phyloP scores from a whole-genome alignment of 2,888 invertebrate species.

The Mactromeris polynyma region DNA sequence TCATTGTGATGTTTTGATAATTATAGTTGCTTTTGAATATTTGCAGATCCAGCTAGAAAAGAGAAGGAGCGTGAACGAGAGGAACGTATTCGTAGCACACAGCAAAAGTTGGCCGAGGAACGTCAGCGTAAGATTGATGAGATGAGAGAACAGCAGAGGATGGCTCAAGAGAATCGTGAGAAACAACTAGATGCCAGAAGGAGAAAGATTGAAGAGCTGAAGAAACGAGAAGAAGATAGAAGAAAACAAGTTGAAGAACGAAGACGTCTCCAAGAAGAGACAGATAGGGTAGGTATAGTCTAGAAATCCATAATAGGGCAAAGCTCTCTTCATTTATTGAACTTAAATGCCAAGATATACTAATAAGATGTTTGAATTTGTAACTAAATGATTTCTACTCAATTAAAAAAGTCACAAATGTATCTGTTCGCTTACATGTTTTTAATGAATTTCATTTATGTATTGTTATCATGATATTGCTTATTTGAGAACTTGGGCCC shows the following conservation, averaged over 20 bases:
- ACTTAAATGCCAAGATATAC: too few relatives aligned
- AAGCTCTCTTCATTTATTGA: too few relatives aligned
- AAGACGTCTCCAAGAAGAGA: conserved; percentile 77
- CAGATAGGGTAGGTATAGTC: conserved; percentile 75
- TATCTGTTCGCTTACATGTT: too few relatives aligned
- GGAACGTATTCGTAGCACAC: conserved; percentile 78
- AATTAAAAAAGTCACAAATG: too few relatives aligned
- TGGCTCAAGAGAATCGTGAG: conserved; percentile 83
- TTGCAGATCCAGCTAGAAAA: conserved; percentile 75
- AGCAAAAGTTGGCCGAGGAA: conserved; percentile 80
- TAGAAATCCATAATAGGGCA: too few relatives aligned
- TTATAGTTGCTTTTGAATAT: neutral
- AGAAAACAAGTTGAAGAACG: conserved; percentile 82
- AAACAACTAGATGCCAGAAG: conserved; percentile 81
- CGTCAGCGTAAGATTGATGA: conserved; percentile 81
- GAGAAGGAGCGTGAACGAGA: conserved; percentile 82
- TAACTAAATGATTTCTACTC: too few relatives aligned
- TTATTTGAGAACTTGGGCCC: too few relatives aligned
- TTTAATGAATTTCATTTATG: too few relatives aligned
- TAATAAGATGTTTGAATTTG: too few relatives aligned
- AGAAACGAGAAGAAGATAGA: conserved; percentile 80
- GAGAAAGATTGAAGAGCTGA: conserved; percentile 82
- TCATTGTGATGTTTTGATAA: neutral
- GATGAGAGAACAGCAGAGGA: conserved; percentile 81
- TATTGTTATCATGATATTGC: too few relatives aligned